These are phyloP conservation scores for Xenentodon cancila DNA, from an alignment of 2,797 vertebrate genomes.

Conservation along the genomic window DNA sequence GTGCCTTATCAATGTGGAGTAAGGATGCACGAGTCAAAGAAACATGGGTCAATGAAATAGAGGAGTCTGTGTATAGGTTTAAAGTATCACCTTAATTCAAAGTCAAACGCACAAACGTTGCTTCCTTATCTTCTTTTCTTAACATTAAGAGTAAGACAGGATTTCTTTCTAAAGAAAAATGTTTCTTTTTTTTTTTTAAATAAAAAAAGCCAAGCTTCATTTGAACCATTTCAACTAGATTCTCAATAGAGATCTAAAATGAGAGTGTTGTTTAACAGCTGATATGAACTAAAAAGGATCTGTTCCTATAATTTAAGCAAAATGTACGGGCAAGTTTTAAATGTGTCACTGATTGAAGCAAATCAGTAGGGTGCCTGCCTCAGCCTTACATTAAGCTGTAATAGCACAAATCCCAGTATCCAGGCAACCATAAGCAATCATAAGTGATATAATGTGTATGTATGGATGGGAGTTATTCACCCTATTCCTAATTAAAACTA, in stretches of 20 bases:
- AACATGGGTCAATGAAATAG: not conserved
- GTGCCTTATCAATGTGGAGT: not conserved
- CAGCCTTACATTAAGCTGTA: constrained; percentile 14
- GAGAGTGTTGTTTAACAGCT: not conserved
- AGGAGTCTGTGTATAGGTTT: not conserved
- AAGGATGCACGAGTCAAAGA: not conserved
- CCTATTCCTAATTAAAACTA: constrained; percentile 33
- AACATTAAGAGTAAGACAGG: not conserved
- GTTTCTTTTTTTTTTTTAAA: not conserved
- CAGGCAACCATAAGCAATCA: constrained; percentile 37
- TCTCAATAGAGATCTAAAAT: too few species aligned
- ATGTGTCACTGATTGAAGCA: constrained; percentile 5
- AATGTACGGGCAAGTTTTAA: constrained; percentile 5
- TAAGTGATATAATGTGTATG: constrained; percentile 37
- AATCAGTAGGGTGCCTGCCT: constrained; percentile 26
- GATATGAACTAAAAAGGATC: constrained; percentile 9
- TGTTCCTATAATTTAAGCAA: constrained; percentile 15
- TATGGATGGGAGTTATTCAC: constrained; percentile 31
- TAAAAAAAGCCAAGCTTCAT: too few species aligned
- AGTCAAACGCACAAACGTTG: not conserved
- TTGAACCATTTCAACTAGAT: too few species aligned
- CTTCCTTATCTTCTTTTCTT: not conserved
- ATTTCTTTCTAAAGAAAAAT: not conserved
- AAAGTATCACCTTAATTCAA: not conserved
- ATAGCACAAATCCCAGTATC: constrained; percentile 30